A percentile compares a stretch with the other conserved stretches of the same genome.
Evolutionary conservation across 1,140 invertebrate species (phyloP).

Genomic region (Meloidogyne exigua): DNA sequence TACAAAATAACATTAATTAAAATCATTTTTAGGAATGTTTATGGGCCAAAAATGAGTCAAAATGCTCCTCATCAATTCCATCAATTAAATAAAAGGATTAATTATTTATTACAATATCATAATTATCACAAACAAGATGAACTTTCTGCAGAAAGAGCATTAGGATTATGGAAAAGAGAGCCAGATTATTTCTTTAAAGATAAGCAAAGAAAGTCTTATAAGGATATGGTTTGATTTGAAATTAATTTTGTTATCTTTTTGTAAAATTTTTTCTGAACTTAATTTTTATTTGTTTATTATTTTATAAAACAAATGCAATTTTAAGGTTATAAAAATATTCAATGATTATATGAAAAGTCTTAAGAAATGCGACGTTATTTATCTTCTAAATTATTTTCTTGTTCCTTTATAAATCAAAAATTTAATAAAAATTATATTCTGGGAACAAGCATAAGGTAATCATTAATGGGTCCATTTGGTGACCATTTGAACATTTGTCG

Average conservation of each 20-base stretch:
- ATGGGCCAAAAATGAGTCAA: slow-evolving; percentile 51
- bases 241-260: neutral
- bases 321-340: too few species aligned
- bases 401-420: too few species aligned
- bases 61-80: slow-evolving; percentile 60
- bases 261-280: neutral
- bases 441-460: neutral
- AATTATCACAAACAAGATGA: slow-evolving; percentile 63
- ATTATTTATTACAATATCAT: slow-evolving; percentile 60
- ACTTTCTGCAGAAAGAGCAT: slow-evolving; percentile 47
- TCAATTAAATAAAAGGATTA: slow-evolving; percentile 61
- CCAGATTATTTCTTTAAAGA: slow-evolving; percentile 63
- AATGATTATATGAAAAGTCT: too few species aligned
- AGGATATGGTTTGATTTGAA: slow-evolving; percentile 51
- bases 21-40: neutral
- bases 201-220: slow-evolving; percentile 57
- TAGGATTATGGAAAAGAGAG: slow-evolving; percentile 50
- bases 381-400: too few species aligned
- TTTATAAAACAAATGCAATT: too few species aligned
- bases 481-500: slow-evolving; percentile 32
- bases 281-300: neutral
- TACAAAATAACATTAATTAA: neutral
- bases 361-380: too few species aligned
- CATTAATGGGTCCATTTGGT: neutral
- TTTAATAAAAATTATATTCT: neutral